Conservation (phyloP, 2,113 vertebrate species). For the Gallinago jamesoni region DNA sequence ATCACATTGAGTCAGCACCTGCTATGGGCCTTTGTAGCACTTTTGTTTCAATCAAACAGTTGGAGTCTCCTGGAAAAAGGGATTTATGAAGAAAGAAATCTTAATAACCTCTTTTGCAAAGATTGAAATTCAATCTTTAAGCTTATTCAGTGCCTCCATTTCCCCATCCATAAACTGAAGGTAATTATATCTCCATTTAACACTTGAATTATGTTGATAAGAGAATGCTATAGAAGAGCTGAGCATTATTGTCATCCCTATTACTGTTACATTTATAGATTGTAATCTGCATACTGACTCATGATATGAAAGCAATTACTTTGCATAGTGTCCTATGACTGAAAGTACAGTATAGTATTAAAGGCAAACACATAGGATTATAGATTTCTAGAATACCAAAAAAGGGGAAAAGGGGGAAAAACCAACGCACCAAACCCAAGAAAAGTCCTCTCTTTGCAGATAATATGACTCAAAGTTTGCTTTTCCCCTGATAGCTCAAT, state of each 20-base stretch:
- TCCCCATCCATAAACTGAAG: background rate
- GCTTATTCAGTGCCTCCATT: background rate
- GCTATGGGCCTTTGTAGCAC: background rate
- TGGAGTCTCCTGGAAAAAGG: background rate
- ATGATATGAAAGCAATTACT: background rate
- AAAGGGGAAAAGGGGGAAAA: fast-evolving
- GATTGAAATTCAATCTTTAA: background rate
- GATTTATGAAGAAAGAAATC: background rate
- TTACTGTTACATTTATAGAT: background rate
- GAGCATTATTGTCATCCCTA: background rate
- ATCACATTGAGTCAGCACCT: fast-evolving
- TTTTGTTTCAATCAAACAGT: background rate
- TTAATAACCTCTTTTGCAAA: background rate
- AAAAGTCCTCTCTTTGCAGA: background rate
- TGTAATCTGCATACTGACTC: background rate
- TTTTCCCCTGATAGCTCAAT: conserved; percentile 13
- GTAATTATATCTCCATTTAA: background rate
- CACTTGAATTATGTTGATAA: background rate
- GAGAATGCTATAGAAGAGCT: background rate
- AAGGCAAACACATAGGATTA: background rate
- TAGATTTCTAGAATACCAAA: background rate
- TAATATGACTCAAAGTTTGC: conserved; percentile 49
- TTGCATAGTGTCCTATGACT: background rate
- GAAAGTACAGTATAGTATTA: background rate
- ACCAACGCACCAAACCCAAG: background rate